Evolutionary conservation across 1,140 invertebrate genomes (phyloP).

Genomic region (Neodiprion lecontei): DNA sequence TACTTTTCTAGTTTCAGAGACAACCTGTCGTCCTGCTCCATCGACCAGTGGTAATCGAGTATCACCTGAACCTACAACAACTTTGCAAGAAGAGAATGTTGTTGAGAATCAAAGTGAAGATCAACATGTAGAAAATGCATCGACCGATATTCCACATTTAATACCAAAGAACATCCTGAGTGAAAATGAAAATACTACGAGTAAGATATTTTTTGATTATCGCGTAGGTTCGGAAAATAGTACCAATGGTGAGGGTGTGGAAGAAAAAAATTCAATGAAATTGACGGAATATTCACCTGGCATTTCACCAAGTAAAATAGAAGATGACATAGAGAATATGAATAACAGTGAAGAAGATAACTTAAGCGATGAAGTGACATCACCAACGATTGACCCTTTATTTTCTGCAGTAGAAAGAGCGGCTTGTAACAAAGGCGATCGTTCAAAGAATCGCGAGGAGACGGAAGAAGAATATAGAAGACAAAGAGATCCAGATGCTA

Average conservation of each 20-base stretch:
- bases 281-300: not conserved
- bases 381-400: not conserved
- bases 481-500: slow-evolving; percentile 70
- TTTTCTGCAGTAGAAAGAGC: not conserved
- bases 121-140: too few relatives aligned
- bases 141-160: too few relatives aligned
- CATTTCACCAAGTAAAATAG: not conserved
- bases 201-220: not conserved
- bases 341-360: not conserved
- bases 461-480: slow-evolving; percentile 56
- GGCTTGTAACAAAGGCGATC: slow-evolving; percentile 1
- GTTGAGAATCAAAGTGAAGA: not conserved
- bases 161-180: not conserved
- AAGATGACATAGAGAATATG: not conserved
- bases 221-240: not conserved
- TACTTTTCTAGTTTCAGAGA: not conserved
- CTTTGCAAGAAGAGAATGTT: not conserved
- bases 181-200: not conserved
- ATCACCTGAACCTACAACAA: not conserved
- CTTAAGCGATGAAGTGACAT: not conserved
- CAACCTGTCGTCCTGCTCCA: not conserved
- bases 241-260: not conserved
- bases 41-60: not conserved
- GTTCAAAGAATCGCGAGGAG: slow-evolving; percentile 27
- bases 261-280: not conserved